phyloP scores from a whole-genome alignment of 2,888 invertebrate genomes.

The Himalopsyche tibetana region DNA sequence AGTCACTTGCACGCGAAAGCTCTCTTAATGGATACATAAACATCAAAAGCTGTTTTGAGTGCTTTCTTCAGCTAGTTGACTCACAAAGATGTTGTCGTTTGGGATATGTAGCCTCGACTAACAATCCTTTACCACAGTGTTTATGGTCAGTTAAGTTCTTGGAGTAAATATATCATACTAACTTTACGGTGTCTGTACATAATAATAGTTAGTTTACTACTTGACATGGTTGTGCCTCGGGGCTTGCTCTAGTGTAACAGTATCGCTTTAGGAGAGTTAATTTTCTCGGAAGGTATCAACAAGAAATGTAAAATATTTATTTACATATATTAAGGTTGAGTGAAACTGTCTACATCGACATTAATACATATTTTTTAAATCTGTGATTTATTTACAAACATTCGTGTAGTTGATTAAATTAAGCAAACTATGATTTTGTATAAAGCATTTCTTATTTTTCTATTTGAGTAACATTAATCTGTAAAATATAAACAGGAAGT shows the following conservation, averaged over 20 bases:
- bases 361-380: too few relatives aligned
- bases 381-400: too few relatives aligned
- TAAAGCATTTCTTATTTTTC: too few relatives aligned
- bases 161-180: neutral
- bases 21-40: neutral
- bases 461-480: too few relatives aligned
- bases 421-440: too few relatives aligned
- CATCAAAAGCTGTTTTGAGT: slow-evolving; percentile 12
- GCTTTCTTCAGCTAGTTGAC: neutral
- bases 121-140: neutral
- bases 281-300: neutral
- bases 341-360: too few relatives aligned
- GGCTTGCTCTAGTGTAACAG: neutral
- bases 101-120: slow-evolving; percentile 1
- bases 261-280: neutral
- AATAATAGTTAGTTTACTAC: slow-evolving; percentile 10
- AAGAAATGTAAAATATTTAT: neutral
- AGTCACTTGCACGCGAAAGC: slow-evolving; percentile 14
- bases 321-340: too few relatives aligned
- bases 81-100: neutral
- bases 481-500: too few relatives aligned
- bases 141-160: slow-evolving; percentile 4
- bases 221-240: neutral
- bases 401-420: too few relatives aligned
- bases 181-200: slow-evolving; percentile 20